Conservation (phyloP, 2,888 invertebrate species). For the Nemurella pictetii region DNA sequence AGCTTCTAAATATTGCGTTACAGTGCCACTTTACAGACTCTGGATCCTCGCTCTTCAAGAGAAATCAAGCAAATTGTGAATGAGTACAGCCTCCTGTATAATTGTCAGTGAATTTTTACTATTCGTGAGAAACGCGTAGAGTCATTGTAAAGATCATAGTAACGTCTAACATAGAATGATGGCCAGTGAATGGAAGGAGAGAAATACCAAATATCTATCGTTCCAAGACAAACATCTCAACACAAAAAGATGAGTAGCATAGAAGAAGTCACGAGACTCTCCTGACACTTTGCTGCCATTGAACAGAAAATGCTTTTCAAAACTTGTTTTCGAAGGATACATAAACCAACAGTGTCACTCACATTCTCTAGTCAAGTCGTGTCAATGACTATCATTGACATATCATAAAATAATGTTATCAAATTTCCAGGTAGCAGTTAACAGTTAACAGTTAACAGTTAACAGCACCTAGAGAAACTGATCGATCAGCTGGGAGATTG, state of each 20-base stretch:
- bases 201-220: background rate
- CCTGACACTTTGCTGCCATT: too few species aligned
- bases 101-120: too few species aligned
- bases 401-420: background rate
- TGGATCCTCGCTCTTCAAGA: too few species aligned
- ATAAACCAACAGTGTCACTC: conserved; percentile 1
- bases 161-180: too few species aligned
- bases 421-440: background rate
- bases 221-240: background rate
- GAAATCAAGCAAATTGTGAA: too few species aligned
- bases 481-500: too few species aligned
- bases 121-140: too few species aligned
- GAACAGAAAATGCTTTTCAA: background rate
- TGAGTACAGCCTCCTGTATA: too few species aligned
- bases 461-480: background rate
- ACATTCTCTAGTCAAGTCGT: background rate
- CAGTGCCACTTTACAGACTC: too few species aligned
- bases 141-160: too few species aligned
- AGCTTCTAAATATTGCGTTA: too few species aligned
- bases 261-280: background rate
- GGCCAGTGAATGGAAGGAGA: too few species aligned
- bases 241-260: background rate
- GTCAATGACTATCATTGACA: background rate
- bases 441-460: background rate
- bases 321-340: background rate